A percentile compares a stretch with the other conserved stretches of the same genome.
Conservation (phyloP, 2,113 vertebrate genomes). For the Rhynchopsitta pachyrhyncha region DNA sequence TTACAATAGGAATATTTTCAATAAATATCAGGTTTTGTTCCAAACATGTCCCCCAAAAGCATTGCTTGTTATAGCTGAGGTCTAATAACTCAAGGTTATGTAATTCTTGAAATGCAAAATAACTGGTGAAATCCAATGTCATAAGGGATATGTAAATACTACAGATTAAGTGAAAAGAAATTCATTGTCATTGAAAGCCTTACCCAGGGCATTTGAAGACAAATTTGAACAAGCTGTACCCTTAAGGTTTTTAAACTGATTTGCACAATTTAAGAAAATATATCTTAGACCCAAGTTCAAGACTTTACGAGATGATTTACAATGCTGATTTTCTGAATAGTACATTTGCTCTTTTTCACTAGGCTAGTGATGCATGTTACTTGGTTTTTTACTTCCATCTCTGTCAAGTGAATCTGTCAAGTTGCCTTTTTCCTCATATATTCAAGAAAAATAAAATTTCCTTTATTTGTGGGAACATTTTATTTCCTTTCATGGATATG, state of each 20-base stretch:
- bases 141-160: slow-evolving; percentile 75
- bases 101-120: slow-evolving; percentile 68
- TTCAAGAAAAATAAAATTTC: neutral
- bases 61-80: slow-evolving; percentile 74
- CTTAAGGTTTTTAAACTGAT: slow-evolving; percentile 65
- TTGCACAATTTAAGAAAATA: slow-evolving; percentile 76
- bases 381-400: neutral
- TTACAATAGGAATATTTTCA: slow-evolving; percentile 68
- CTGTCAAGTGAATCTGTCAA: neutral
- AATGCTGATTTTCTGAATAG: slow-evolving; percentile 58
- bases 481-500: slow-evolving; percentile 70
- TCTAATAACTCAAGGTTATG: slow-evolving; percentile 71
- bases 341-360: neutral
- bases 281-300: slow-evolving; percentile 77
- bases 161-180: slow-evolving; percentile 68
- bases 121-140: slow-evolving; percentile 71
- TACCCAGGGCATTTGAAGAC: slow-evolving; percentile 70
- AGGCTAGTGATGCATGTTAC: neutral
- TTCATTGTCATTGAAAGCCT: slow-evolving; percentile 74
- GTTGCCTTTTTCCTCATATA: neutral
- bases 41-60: slow-evolving; percentile 72
- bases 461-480: slow-evolving; percentile 40
- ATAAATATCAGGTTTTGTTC: slow-evolving; percentile 76
- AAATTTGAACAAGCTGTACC: slow-evolving; percentile 78
- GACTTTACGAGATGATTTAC: slow-evolving; percentile 53